Conservation (phyloP, 1,140 invertebrate genomes). For the Trialeurodes vaporariorum region DNA sequence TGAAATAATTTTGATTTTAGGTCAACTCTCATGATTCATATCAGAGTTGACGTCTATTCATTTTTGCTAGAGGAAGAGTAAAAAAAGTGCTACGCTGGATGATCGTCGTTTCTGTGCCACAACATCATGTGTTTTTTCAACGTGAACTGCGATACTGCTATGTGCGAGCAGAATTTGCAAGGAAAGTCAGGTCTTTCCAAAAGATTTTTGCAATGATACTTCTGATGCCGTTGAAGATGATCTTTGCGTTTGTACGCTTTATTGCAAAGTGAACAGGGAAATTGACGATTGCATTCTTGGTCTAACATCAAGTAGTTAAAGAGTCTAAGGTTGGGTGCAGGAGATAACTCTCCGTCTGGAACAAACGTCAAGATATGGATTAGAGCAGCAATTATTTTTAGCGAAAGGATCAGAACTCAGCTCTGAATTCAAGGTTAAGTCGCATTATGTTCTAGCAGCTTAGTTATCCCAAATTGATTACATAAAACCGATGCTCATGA, state of each 20-base stretch:
- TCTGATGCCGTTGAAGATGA: constrained; percentile 37
- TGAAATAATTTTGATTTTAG: too few species aligned
- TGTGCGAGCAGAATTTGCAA: constrained; percentile 37
- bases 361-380: not conserved
- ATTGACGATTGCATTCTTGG: not conserved
- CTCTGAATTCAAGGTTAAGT: too few species aligned
- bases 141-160: constrained; percentile 32
- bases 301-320: not conserved
- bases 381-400: too few species aligned
- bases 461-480: too few species aligned
- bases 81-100: too few species aligned
- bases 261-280: constrained; percentile 34
- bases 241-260: constrained; percentile 40
- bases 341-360: not conserved
- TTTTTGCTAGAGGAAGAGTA: too few species aligned
- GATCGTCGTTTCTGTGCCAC: not conserved
- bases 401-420: too few species aligned
- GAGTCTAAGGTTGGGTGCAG: not conserved
- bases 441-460: too few species aligned
- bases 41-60: too few species aligned
- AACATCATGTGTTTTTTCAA: constrained; percentile 31
- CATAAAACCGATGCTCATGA: too few species aligned
- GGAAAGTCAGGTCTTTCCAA: constrained; percentile 33
- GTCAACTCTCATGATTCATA: too few species aligned
- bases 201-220: constrained; percentile 41